Percentiles rank a stretch among this genome's conserved stretches.
phyloP scores from a whole-genome alignment of 1,140 invertebrate genomes.

The Pararge aegeria region DNA sequence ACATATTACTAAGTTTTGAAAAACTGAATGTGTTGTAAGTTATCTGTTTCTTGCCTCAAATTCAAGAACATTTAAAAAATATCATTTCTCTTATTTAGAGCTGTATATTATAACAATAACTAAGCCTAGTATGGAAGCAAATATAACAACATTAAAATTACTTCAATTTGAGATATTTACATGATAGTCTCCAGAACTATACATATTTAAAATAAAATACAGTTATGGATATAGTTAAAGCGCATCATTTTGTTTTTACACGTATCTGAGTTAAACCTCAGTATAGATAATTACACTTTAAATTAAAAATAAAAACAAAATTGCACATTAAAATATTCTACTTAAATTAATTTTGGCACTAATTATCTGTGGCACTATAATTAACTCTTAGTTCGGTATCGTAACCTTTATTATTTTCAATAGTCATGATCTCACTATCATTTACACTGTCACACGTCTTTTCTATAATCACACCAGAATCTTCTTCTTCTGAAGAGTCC shows the following conservation, averaged over 20 bases:
- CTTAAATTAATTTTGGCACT: conserved; percentile 80
- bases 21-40: conserved; percentile 36
- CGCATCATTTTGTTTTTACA: conserved; percentile 75
- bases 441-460: conserved; percentile 58
- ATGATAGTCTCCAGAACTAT: conserved; percentile 55
- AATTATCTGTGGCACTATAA: conserved; percentile 81
- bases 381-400: conserved; percentile 69
- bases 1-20: conserved; percentile 54
- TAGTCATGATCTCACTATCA: conserved; percentile 67
- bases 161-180: conserved; percentile 70
- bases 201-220: conserved; percentile 57
- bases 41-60: conserved; percentile 37
- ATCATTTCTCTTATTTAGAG: conserved; percentile 47
- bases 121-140: conserved; percentile 74
- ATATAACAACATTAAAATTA: conserved; percentile 73
- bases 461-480: conserved; percentile 45
- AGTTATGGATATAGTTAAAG: conserved; percentile 72
- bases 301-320: conserved; percentile 77
- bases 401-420: conserved; percentile 66
- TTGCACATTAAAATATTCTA: conserved; percentile 79
- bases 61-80: conserved; percentile 49
- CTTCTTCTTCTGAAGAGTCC: conserved; percentile 74
- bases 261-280: conserved; percentile 60
- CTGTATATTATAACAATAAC: conserved; percentile 59
- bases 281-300: conserved; percentile 67